Base-by-base conservation (phyloP, 2,113 vertebrate genomes). In the Laticauda laticaudata region DNA sequence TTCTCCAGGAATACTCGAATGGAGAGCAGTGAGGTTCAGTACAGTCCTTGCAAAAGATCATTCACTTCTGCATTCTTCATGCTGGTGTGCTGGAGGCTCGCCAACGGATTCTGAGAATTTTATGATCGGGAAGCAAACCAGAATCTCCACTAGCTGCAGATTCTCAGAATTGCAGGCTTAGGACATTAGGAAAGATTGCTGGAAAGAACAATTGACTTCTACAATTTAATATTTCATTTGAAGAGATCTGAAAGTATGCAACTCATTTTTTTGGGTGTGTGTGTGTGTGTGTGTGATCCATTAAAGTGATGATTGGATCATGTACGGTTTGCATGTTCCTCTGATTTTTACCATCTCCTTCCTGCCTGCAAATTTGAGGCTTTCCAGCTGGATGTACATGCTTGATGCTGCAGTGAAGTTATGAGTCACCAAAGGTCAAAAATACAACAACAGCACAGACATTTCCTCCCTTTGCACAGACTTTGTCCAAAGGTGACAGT, bases 281-380 rank as follows among this genome's bases (percentile, higher is more conserved):
- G 23, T 10, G 24, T 61, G 24, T 59, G 21, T 24, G 57, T 61
- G 61, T 88, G 89, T 86, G 56, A 21, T 45, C 89, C 0, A 0
- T 93, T 89, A 43, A 14, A 85, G 54, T 87, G n/a, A 5, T 0
- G 39, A 69, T 29, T 43, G 89, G 81, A 94, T 69, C 15, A 18
- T 86, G 56, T 45, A 75, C 23, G 8, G 85, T 29, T 53, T 91
- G 1, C n/a, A 23, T 3, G 24, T 14, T 6, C 12, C n/a, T 86
- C 93, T 92, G 90, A 88, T 61, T 39, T 39, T 34, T 90, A 39
- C 45, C 26, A 0, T 0, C 5, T 88, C 86, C 26, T 91, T 91
- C 21, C 88, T 92, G 23, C 56, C 64, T 95, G 15, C 45, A 93
- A n/a, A 2, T 86, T 75, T 75, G 64, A 34, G n/a, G n/a, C 64